A percentile compares a stretch with the other conserved stretches of the same genome.
Evolutionary conservation across 2,797 vertebrate species (phyloP).

Genomic region (Ibycter americanus): DNA sequence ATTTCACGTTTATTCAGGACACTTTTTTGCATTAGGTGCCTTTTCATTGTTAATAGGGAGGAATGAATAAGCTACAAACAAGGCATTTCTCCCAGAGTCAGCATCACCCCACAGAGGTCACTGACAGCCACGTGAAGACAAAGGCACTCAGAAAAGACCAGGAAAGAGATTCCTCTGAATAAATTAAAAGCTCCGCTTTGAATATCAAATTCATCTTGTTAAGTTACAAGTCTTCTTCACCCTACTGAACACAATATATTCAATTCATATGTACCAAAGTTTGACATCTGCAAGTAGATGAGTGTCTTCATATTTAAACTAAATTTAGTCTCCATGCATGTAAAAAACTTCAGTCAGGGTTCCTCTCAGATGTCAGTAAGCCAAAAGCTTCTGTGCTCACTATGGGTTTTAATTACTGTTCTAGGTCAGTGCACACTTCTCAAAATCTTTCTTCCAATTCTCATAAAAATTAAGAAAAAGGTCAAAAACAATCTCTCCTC

Average conservation of each 20-base stretch:
- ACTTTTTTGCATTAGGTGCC: background rate
- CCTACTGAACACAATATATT: background rate
- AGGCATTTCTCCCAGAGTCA: background rate
- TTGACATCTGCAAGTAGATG: background rate
- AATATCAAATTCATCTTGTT: background rate
- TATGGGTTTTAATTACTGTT: background rate
- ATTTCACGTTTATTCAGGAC: background rate
- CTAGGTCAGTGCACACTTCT: background rate
- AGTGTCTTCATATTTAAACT: background rate
- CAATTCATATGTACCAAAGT: background rate
- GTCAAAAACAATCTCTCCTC: background rate
- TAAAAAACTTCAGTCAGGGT: background rate
- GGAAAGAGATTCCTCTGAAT: background rate
- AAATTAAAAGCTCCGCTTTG: background rate
- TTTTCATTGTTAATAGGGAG: background rate
- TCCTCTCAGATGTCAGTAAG: background rate
- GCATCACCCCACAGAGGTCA: background rate
- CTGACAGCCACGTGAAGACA: background rate
- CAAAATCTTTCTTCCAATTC: background rate
- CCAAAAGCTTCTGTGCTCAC: background rate
- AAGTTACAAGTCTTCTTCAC: background rate
- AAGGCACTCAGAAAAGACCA: background rate
- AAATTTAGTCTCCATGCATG: background rate
- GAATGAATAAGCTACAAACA: background rate
- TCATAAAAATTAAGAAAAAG: background rate